Evolutionary conservation across 2,888 invertebrate species (phyloP), one percentile per base, ranked within the genome.

Genomic region (Tipula vernalis): DNA sequence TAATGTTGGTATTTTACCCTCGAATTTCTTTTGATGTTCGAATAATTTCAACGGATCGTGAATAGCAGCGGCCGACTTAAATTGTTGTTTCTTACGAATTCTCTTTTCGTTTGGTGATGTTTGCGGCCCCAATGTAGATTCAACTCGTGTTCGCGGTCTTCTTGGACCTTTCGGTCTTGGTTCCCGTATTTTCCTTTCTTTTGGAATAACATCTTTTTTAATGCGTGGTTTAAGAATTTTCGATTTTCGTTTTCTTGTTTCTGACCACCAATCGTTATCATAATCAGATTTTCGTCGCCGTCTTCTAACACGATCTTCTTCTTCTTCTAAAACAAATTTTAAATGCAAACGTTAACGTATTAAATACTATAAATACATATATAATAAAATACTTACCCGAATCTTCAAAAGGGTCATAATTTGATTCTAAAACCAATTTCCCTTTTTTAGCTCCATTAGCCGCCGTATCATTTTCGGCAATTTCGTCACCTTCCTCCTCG

Each of bases 191-290:
- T 39, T 39, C 8, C 39, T 84, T n/a, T 84, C 51, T 51, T 44
- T 71, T 15, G 71, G 15, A 71, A 71, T 15, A 8, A 15, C 15
- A 28, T 71, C 83, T 36, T 84, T 84, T 84, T 84, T 36, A 15
- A 36, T 5, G 6, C 84, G 36, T 0, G 39, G 84, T 18, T 39
- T 89, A n/a, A 90, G 90, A 2, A 90, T 90, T 57, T 90, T 90
- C 87, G 90, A 90, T 87, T 44, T 86, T 28, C 57, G 28, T 85
- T 85, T 87, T 87, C 57, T 57, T 3, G 90, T 90, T 87, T 89
- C 90, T 18, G 89, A 89, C 88, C 90, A 89, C 92, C 92, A 92
- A 89, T 92, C 92, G 88, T 92, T 91, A 89, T 92, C 92, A 88
- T 91, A 91, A 88, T 92, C 91, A 86, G 91, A 90, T 88, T 91